These are phyloP conservation scores for Limnephilus rhombicus DNA, from an alignment of 2,888 invertebrate species.

Conservation along the genomic window DNA sequence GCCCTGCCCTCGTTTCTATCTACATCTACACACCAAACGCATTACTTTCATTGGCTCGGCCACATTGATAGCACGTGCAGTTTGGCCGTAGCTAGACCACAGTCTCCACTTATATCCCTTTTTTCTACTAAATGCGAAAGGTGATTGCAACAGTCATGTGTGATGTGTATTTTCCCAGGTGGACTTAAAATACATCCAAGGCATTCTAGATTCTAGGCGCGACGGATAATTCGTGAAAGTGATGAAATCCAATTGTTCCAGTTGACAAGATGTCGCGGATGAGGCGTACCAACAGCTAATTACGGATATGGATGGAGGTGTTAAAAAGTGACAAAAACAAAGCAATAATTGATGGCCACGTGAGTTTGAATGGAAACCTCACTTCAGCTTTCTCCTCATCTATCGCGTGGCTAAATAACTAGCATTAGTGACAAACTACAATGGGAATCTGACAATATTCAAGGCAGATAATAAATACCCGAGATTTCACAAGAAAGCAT, in stretches of 20 bases:
- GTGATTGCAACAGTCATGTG: neutral
- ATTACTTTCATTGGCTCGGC: no score
- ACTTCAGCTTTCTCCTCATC: constrained; percentile 33
- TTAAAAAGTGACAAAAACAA: constrained; percentile 53
- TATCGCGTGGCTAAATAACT: constrained; percentile 29
- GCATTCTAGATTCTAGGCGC: constrained; percentile 27
- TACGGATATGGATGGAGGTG: constrained; percentile 42
- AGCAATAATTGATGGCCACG: constrained; percentile 45
- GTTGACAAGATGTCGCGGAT: constrained; percentile 35
- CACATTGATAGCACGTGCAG: no score
- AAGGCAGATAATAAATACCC: constrained; percentile 17
- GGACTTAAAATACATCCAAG: constrained; percentile 5
- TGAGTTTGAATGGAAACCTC: constrained; percentile 37
- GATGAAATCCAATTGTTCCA: constrained; percentile 48
- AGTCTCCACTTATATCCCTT: no score
- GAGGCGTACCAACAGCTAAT: constrained; percentile 30
- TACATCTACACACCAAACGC: no score
- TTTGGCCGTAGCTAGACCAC: no score
- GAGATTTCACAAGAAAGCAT: neutral
- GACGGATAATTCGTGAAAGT: constrained; percentile 49
- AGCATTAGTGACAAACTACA: constrained; percentile 40
- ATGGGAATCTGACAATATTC: constrained; percentile 31
- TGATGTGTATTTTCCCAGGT: constrained; percentile 32
- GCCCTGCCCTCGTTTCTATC: no score
- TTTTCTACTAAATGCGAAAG: no score